A percentile compares a stretch with the other conserved stretches of the same genome.
Conservation (phyloP, 2,113 vertebrate genomes). For the Benitochromis conjunctus region DNA sequence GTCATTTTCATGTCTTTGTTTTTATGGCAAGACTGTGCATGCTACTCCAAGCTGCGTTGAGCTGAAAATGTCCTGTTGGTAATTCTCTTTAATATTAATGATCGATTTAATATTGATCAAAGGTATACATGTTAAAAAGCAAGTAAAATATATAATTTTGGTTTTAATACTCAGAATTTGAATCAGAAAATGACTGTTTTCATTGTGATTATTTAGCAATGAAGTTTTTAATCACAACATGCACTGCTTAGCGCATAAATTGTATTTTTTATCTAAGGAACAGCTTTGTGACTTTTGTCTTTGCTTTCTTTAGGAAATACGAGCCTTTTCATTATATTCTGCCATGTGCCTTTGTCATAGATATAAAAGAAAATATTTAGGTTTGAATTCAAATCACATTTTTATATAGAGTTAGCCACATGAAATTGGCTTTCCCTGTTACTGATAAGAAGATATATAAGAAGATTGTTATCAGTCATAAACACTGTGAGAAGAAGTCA, state of each 20-base stretch:
- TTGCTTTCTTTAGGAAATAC: background rate
- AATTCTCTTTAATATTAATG: background rate
- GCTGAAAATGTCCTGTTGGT: background rate
- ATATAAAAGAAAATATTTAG: background rate
- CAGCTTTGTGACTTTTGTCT: background rate
- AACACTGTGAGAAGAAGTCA: background rate
- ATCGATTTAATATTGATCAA: background rate
- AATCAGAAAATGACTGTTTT: background rate
- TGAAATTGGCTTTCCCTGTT: background rate
- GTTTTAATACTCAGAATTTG: background rate
- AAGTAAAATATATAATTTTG: background rate
- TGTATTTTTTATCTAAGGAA: background rate
- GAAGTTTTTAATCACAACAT: background rate
- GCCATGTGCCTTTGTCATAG: background rate
- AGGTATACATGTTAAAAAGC: background rate
- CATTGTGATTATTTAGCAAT: background rate
- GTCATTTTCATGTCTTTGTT: background rate
- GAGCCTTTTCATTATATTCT: background rate
- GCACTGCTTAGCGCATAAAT: background rate
- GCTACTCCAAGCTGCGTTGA: background rate
- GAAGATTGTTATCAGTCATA: background rate
- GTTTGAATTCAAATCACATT: fast-evolving
- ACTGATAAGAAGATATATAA: background rate
- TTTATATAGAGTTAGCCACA: background rate
- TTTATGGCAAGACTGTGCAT: background rate